phyloP scores from a whole-genome alignment of 2,797 vertebrate species.

The Lindbergichthys nudifrons region DNA sequence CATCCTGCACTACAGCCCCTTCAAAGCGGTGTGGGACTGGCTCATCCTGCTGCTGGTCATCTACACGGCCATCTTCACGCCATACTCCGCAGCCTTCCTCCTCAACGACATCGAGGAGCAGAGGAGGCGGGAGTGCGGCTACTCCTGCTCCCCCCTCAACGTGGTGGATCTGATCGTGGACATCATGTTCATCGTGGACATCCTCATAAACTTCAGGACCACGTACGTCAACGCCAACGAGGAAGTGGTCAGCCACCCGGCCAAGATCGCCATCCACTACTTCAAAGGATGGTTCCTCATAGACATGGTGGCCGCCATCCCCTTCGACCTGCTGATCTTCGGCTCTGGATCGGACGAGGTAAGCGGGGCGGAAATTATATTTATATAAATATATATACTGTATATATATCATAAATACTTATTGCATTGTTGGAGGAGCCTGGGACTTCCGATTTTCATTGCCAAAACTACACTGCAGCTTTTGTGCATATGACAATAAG shows the following conservation, averaged over 20 bases:
- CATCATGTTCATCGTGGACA: constrained; percentile 99
- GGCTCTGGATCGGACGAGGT: constrained; percentile 99
- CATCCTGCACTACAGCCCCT: constrained; percentile 98
- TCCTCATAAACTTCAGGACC: constrained; percentile 99
- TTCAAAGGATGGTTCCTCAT: constrained; percentile 99
- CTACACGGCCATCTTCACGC: constrained; percentile 98
- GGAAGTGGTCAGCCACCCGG: constrained; percentile 98
- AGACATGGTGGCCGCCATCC: constrained; percentile 99
- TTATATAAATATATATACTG: too few species aligned
- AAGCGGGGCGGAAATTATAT: constrained; percentile 60
- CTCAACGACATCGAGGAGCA: constrained; percentile 96
- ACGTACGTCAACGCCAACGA: constrained; percentile 98
- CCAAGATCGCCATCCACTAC: constrained; percentile 98
- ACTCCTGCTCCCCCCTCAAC: constrained; percentile 97
- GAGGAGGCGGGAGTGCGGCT: constrained; percentile 93
- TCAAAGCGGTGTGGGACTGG: constrained; percentile 99
- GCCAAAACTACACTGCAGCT: too few species aligned
- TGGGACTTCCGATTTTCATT: too few species aligned
- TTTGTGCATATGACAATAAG: too few species aligned
- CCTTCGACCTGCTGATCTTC: constrained; percentile 98
- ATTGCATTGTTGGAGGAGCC: too few species aligned
- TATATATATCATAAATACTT: too few species aligned
- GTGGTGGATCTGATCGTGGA: constrained; percentile 99
- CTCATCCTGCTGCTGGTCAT: constrained; percentile 97
- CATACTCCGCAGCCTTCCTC: constrained; percentile 97